Percentiles rank a stretch among this genome's conserved stretches.
phyloP scores from a whole-genome alignment of 2,797 vertebrate species.

The Florisuga fusca region DNA sequence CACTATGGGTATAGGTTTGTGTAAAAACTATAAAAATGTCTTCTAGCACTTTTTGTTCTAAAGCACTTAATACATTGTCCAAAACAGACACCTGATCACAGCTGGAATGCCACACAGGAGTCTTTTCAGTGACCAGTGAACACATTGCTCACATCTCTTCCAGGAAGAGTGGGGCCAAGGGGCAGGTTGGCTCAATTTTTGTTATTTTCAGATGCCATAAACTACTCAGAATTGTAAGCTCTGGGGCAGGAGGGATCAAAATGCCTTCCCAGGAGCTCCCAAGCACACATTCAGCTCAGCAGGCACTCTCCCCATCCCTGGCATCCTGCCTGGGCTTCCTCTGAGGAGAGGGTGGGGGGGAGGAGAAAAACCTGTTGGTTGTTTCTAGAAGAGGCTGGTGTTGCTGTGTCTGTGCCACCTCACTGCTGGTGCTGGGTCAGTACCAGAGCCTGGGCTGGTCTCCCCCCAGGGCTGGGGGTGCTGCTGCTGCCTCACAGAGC shows the following conservation, averaged over 20 bases:
- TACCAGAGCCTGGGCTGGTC: background rate
- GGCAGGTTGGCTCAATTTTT: background rate
- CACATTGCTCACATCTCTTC: background rate
- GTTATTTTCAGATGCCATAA: background rate
- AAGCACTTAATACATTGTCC: conserved; percentile 20
- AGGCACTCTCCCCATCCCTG: background rate
- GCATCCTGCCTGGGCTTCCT: background rate
- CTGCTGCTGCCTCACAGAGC: background rate
- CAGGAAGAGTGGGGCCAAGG: background rate
- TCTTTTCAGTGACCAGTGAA: background rate
- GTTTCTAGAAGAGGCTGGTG: background rate
- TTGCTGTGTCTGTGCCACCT: background rate
- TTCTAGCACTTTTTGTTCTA: conserved; percentile 61
- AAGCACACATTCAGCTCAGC: background rate
- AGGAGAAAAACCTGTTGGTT: background rate
- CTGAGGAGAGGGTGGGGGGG: background rate
- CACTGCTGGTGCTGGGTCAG: background rate
- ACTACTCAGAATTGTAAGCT: background rate
- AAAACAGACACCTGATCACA: background rate
- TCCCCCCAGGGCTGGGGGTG: background rate
- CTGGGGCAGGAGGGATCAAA: background rate
- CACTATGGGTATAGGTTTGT: background rate
- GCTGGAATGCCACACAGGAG: background rate
- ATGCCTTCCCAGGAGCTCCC: background rate
- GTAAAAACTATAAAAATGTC: too few species aligned